Evolutionary conservation across 1,140 invertebrate species (phyloP).

Genomic region (Lasioglossum albipes): DNA sequence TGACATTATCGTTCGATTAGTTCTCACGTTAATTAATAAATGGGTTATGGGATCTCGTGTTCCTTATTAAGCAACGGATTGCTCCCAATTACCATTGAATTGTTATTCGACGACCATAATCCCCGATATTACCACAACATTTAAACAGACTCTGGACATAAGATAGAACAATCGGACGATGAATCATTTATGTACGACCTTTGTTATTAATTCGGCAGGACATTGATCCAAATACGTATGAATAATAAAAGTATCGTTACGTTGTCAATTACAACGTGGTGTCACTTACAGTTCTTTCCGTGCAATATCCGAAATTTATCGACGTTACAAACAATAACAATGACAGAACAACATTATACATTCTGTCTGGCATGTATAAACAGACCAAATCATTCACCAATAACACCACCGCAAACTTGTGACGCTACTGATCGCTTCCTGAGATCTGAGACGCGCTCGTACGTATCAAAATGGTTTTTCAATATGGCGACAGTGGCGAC

Average conservation of each 20-base stretch:
- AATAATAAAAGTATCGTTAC: neutral
- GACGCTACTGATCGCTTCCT: conserved; percentile 39
- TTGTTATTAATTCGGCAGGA: conserved; percentile 18
- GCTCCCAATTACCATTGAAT: conserved; percentile 33
- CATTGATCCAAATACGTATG: neutral
- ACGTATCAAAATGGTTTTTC: conserved; percentile 36
- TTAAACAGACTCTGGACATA: conserved; percentile 11
- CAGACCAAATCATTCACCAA: conserved; percentile 25
- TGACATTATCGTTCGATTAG: conserved; percentile 4
- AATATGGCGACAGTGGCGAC: neutral
- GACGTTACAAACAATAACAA: conserved; percentile 39
- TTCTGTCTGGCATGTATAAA: conserved; percentile 34
- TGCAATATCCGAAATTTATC: conserved; percentile 23
- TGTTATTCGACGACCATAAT: conserved; percentile 14
- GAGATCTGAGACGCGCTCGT: conserved; percentile 20
- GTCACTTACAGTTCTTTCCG: conserved; percentile 50
- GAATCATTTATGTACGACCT: conserved; percentile 45
- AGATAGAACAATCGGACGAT: conserved; percentile 52
- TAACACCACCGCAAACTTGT: neutral
- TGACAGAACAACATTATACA: conserved; percentile 43
- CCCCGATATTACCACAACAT: conserved; percentile 1
- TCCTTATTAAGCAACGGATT: conserved; percentile 42
- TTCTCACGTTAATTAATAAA: conserved; percentile 48
- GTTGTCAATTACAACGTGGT: neutral
- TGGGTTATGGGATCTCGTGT: conserved; percentile 44